A percentile compares a stretch with the other conserved stretches of the same genome.
These are phyloP conservation scores for Micrasema longulum DNA, from an alignment of 1,140 invertebrate genomes.

Conservation along the genomic window DNA sequence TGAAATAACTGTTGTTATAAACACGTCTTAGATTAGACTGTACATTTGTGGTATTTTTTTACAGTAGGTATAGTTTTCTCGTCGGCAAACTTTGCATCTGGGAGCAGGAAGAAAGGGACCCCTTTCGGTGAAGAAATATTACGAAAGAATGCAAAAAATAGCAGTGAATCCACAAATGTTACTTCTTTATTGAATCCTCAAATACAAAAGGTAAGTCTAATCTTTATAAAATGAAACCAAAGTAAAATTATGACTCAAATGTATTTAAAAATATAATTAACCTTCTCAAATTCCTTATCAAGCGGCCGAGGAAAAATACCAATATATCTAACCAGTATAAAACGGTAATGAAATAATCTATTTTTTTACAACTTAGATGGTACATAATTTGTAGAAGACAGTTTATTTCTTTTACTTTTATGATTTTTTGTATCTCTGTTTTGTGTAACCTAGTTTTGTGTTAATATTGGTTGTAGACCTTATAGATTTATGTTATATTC, in stretches of 20 bases:
- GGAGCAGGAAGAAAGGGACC: conserved; percentile 32
- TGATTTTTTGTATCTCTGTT: no score
- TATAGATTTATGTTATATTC: no score
- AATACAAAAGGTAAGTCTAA: conserved; percentile 12
- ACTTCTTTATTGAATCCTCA: conserved; percentile 3
- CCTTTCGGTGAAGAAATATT: background rate
- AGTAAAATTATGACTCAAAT: no score
- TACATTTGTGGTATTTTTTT: no score
- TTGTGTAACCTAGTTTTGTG: no score
- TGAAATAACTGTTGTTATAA: no score
- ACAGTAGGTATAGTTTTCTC: conserved; percentile 5
- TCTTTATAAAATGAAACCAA: background rate
- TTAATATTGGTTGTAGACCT: background rate
- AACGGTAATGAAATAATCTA: conserved; percentile 42
- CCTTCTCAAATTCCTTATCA: conserved; percentile 24
- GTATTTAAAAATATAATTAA: conserved; percentile 25
- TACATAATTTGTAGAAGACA: background rate
- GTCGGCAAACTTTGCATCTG: conserved; percentile 36
- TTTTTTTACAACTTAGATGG: background rate
- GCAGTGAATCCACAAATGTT: background rate
- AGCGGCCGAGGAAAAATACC: conserved; percentile 46
- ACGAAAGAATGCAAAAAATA: conserved; percentile 8
- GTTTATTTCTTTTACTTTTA: conserved; percentile 1
- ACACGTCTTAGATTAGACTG: no score
- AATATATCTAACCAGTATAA: conserved; percentile 37